Evolutionary conservation across 2,797 vertebrate species (phyloP), one percentile per base, ranked within the genome.

Genomic region (Nothura maculosa): DNA sequence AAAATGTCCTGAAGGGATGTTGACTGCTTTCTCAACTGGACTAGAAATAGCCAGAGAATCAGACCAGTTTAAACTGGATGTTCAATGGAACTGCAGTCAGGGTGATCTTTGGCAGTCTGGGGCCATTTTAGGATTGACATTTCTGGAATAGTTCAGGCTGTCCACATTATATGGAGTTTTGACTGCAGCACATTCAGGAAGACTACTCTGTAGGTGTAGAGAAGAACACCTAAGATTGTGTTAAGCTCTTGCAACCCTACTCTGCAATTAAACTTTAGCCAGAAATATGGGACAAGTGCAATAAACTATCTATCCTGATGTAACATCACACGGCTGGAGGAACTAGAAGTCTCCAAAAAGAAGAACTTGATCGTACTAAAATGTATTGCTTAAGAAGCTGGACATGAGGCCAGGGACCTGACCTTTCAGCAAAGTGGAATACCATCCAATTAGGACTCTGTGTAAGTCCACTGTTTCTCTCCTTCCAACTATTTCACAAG

Each of bases 371-470:
- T 28, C 52, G n/a, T 63, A 57, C 32, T 73, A 74, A 24, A 2
- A 84, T 87, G 68, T 18, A 27, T 17, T 48, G 16, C 18, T 68
- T 78, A 67, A 75, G 69, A 87, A 84, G 19, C 8, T 48, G 67
- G 52, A 94, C 78, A 79, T 12, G 85, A 92, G 47, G 43, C 67
- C 61, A 77, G 81, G 60, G 85, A 88, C 61, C 40, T 91, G 74
- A 89, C 85, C 85, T 92, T 92, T 84, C 55, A 79, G 25, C 20
- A 84, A 62, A 19, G n/a, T 54, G 40, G 28, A 85, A 81, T 52
- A 69, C 70, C 19, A 28, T 40, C 14, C 38, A 57, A 63, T 93
- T 88, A 67, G 12, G 79, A 9, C 20, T 75, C 52, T 75, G 15
- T 63, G 11, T 58, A 73, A 66, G 3, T 45, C 28, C 50, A 25